Conservation (phyloP, 2,113 vertebrate genomes). For the Pithys albifrons region DNA sequence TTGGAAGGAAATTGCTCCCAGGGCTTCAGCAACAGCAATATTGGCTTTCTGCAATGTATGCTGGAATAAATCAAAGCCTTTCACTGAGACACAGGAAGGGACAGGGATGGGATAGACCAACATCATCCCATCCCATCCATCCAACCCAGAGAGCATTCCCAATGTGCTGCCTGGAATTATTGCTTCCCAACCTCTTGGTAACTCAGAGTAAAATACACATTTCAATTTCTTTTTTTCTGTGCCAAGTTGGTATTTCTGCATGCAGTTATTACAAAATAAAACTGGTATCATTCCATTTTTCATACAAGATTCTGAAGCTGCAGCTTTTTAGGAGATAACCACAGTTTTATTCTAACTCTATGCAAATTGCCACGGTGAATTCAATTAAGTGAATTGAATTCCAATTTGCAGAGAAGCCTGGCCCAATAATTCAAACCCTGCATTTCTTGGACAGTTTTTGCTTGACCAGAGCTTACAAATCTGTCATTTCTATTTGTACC, state of each 20-base stretch:
- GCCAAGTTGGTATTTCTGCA: not conserved
- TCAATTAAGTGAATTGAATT: constrained; percentile 50
- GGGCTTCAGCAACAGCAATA: not conserved
- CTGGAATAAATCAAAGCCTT: not conserved
- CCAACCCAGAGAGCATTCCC: not conserved
- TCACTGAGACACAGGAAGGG: not conserved
- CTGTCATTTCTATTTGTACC: constrained; percentile 32
- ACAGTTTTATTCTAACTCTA: not conserved
- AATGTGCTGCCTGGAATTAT: rapidly evolving
- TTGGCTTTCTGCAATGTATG: not conserved
- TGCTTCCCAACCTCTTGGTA: not conserved
- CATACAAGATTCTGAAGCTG: not conserved
- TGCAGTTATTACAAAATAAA: not conserved
- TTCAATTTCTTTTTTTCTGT: not conserved
- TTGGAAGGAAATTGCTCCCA: not conserved
- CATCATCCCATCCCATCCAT: rapidly evolving
- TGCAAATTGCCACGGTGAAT: constrained; percentile 52
- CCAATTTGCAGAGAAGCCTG: constrained; percentile 25
- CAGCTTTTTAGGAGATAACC: constrained; percentile 8
- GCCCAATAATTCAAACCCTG: constrained; percentile 31
- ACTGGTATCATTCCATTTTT: not conserved
- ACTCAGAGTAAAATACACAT: rapidly evolving
- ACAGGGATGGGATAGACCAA: rapidly evolving
- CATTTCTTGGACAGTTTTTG: not conserved
- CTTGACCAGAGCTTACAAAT: not conserved